Base-by-base conservation (phyloP, 2,113 vertebrate species). In the Manacus vitellinus region DNA sequence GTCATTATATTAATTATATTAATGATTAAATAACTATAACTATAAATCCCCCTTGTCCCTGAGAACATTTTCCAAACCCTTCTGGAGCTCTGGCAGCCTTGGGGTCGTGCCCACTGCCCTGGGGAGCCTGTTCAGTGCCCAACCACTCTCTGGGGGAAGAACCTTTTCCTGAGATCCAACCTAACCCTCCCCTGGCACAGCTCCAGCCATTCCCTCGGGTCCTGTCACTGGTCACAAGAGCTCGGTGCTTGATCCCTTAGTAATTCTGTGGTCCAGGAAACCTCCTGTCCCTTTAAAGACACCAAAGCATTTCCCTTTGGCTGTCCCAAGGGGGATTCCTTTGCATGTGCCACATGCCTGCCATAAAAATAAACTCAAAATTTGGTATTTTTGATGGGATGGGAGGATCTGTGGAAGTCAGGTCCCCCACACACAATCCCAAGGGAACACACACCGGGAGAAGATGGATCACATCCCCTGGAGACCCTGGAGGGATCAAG, bases 371-470 rank as follows among this genome's bases (percentile, higher is more conserved):
- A 9, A 37, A 8, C 9, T 5, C 30, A 28, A 7, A 22, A 18
- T 23, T 2, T 3, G 39, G 14, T 11, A 4, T 13, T 68, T 87
- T 28, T 63, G 24, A 72, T 43, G 72, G 28, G 41, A 33, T 10
- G n/a, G 75, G 80, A 35, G 11, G 46, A 15, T 2, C 3, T 0
- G 2, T 46, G 43, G 44, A 62, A 51, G n/a, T 4, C 54, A 44
- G 3, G 3, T 4, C n/a, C 47, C 14, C 4, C 8, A 6, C 5
- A 27, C 4, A 5, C n/a, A 13, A 14, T 2, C 28, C 5, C 37
- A 13, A 43, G 17, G 20, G 35, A 55, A 63, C 21, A 35, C 55
- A 35, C 1, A 4, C 7, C 33, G 21, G 21, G 56, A 59, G 56
- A 59, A 23, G n/a, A 59, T 22, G 56, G 56, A 35, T 21, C 33